A percentile compares a stretch with the other conserved stretches of the same genome.
These are phyloP conservation scores for Reinhardtius hippoglossoides DNA, from an alignment of 2,113 vertebrate species.

Conservation along the genomic window DNA sequence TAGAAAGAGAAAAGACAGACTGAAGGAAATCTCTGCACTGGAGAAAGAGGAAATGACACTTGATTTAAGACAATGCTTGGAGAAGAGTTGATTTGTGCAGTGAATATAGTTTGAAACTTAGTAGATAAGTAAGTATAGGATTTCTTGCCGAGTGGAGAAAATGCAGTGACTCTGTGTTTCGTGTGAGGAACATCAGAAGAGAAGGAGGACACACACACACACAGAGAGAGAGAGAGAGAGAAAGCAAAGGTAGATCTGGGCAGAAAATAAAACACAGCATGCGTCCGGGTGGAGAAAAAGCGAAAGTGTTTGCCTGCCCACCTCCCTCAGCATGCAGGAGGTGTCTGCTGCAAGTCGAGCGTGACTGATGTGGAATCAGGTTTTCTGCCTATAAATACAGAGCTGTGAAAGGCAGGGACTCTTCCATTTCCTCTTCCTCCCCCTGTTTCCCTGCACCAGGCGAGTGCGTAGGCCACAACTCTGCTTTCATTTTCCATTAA, in stretches of 20 bases:
- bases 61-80: neutral
- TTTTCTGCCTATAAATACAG: conserved; percentile 65
- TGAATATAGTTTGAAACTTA: neutral
- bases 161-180: neutral
- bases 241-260: neutral
- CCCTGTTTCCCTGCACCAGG: conserved; percentile 18
- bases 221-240: conserved; percentile 4
- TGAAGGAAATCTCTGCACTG: neutral
- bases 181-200: neutral
- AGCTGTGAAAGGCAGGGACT: conserved; percentile 33
- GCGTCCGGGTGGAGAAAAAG: neutral
- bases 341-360: conserved; percentile 61
- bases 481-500: conserved; percentile 54
- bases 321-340: conserved; percentile 38
- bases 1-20: neutral
- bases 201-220: neutral
- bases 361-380: conserved; percentile 70
- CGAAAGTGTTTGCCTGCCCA: neutral
- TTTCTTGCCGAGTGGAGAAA: neutral
- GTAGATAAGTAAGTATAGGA: neutral
- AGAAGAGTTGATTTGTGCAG: neutral
- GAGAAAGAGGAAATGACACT: neutral
- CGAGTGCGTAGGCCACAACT: conserved; percentile 26
- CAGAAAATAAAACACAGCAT: conserved; percentile 19
- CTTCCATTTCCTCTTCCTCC: conserved; percentile 17